A percentile compares a stretch with the other conserved stretches of the same genome.
Conservation (phyloP, 1,140 invertebrate species). For the Lithobius niger region DNA sequence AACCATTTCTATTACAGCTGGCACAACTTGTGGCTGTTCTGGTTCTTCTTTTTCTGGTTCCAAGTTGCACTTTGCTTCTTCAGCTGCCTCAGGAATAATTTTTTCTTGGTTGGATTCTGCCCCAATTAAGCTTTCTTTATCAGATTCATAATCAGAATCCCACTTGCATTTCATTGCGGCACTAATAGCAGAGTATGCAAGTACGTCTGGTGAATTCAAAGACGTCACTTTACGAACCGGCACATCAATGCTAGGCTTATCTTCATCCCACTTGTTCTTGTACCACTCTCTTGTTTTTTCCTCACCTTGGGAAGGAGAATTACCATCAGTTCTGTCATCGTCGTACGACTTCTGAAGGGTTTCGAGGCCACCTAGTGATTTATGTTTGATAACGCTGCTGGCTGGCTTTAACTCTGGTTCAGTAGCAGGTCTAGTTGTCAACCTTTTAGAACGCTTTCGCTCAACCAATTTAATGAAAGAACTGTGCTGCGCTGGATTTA, state of each 20-base stretch:
- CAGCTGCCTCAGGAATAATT: neutral
- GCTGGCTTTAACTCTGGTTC: too few relatives aligned
- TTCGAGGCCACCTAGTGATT: neutral
- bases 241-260: neutral
- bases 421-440: too few relatives aligned
- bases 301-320: neutral
- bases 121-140: neutral
- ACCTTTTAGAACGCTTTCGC: too few relatives aligned
- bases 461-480: neutral
- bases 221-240: too few relatives aligned
- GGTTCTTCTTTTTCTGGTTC: too few relatives aligned
- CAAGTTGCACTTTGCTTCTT: too few relatives aligned
- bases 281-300: constrained; percentile 1
- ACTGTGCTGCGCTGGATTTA: constrained; percentile 14
- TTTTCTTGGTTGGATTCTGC: neutral
- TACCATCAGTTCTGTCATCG: neutral
- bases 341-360: neutral
- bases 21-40: too few relatives aligned
- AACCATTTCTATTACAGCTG: too few relatives aligned
- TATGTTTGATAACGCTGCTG: too few relatives aligned
- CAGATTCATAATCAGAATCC: constrained; percentile 16
- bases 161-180: constrained; percentile 15
- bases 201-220: too few relatives aligned
- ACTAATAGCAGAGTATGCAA: neutral
- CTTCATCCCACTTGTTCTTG: neutral